phyloP scores from a whole-genome alignment of 2,888 invertebrate species.

The Eristalis tenax region DNA sequence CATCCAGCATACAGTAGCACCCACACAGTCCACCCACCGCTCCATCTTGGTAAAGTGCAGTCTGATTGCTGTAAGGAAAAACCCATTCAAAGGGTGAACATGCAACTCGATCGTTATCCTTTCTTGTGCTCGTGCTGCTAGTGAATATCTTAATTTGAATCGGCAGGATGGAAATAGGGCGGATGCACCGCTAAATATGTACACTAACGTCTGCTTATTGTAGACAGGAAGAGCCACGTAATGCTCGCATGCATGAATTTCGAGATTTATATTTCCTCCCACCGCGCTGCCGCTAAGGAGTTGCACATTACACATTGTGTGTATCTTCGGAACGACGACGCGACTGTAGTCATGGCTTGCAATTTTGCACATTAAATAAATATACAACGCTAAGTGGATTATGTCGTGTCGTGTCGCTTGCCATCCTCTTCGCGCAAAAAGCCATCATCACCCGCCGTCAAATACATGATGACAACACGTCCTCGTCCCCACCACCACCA shows the following conservation, averaged over 20 bases:
- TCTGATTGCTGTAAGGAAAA: conserved; percentile 62
- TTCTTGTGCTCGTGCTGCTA: conserved; percentile 5
- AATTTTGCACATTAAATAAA: conserved; percentile 65
- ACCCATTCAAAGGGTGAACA: conserved; percentile 25
- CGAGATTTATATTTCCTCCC: conserved; percentile 26
- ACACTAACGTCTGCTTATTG: not conserved
- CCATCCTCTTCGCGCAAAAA: not conserved
- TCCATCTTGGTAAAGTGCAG: conserved; percentile 46
- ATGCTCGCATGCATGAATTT: conserved; percentile 40
- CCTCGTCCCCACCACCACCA: not conserved
- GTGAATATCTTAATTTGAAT: conserved; percentile 54
- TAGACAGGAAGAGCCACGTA: conserved; percentile 22
- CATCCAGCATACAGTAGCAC: too few relatives aligned
- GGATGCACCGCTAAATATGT: not conserved
- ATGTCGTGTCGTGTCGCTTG: conserved; percentile 37
- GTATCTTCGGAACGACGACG: not conserved
- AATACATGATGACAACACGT: not conserved
- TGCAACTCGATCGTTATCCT: conserved; percentile 62
- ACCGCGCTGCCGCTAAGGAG: not conserved
- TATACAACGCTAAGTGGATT: conserved; percentile 65
- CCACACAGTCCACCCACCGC: conserved; percentile 1
- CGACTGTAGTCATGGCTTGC: conserved; percentile 41
- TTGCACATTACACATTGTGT: conserved; percentile 10
- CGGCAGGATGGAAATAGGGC: conserved; percentile 5
- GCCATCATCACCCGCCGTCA: not conserved